phyloP scores from a whole-genome alignment of 2,113 vertebrate genomes.

The Vulpes ferrilata region DNA sequence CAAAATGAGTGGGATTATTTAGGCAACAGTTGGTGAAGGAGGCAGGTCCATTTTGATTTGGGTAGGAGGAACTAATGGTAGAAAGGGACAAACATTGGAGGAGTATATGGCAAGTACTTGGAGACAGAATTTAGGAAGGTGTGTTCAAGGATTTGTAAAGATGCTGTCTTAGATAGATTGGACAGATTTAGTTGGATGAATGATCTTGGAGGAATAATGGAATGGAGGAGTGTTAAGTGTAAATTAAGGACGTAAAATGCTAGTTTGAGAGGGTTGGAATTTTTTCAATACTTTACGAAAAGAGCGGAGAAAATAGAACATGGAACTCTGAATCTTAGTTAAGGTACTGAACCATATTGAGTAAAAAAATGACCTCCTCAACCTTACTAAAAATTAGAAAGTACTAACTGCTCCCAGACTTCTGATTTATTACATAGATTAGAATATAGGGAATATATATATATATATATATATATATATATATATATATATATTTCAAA shows the following conservation, averaged over 20 bases:
- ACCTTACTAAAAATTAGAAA: conserved; percentile 59
- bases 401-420: conserved; percentile 25
- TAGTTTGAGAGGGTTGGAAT: conserved; percentile 40
- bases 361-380: conserved; percentile 64
- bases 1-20: neutral
- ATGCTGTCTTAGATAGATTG: neutral
- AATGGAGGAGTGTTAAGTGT: neutral
- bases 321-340: conserved; percentile 64
- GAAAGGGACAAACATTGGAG: neutral
- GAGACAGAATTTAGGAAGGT: neutral
- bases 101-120: neutral
- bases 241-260: conserved; percentile 50
- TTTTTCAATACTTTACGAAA: conserved; percentile 27
- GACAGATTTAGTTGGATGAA: conserved; percentile 54
- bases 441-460: neutral
- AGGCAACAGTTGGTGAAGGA: neutral
- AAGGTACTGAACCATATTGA: conserved; percentile 25
- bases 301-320: conserved; percentile 41
- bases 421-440: conserved; percentile 27
- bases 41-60: neutral
- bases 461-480: no score
- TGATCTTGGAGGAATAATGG: neutral
- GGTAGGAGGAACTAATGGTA: neutral
- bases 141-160: neutral
- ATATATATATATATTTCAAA: conserved; percentile 75